These are phyloP conservation scores for Olivierus martensii DNA, from an alignment of 1,140 invertebrate genomes.

Conservation along the genomic window DNA sequence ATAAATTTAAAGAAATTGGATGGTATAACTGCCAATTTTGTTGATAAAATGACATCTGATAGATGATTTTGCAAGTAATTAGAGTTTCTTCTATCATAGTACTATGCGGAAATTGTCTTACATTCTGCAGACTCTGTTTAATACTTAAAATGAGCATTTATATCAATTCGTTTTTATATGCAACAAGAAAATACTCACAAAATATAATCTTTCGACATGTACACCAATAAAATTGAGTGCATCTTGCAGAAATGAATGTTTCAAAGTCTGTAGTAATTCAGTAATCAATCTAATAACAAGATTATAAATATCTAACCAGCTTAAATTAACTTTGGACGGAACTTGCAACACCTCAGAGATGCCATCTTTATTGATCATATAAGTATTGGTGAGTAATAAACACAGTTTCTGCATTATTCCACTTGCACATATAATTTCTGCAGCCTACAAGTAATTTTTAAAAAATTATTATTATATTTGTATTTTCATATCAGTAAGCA, in stretches of 20 bases:
- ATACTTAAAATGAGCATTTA: too few relatives aligned
- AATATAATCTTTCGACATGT: conserved; percentile 28
- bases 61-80: conserved; percentile 26
- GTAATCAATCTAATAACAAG: conserved; percentile 25
- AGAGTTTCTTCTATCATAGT: conserved; percentile 24
- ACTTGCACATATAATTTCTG: conserved; percentile 15
- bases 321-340: conserved; percentile 5
- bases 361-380: not conserved
- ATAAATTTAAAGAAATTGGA: conserved; percentile 23
- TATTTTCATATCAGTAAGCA: not conserved
- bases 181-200: not conserved
- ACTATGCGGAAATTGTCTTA: too few relatives aligned
- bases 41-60: conserved; percentile 25
- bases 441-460: conserved; percentile 12
- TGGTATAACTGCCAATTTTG: conserved; percentile 28
- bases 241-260: conserved; percentile 31
- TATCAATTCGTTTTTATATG: too few relatives aligned
- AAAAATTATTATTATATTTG: not conserved
- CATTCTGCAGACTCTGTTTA: too few relatives aligned
- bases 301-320: conserved; percentile 27
- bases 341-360: conserved; percentile 3
- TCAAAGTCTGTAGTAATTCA: conserved; percentile 23
- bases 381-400: too few relatives aligned
- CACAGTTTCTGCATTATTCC: conserved; percentile 13
- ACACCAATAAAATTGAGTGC: conserved; percentile 30